Percentiles rank a stretch among this genome's conserved stretches.
These are phyloP conservation scores for Cathartes aura DNA, from an alignment of 2,113 vertebrate genomes.

Conservation along the genomic window DNA sequence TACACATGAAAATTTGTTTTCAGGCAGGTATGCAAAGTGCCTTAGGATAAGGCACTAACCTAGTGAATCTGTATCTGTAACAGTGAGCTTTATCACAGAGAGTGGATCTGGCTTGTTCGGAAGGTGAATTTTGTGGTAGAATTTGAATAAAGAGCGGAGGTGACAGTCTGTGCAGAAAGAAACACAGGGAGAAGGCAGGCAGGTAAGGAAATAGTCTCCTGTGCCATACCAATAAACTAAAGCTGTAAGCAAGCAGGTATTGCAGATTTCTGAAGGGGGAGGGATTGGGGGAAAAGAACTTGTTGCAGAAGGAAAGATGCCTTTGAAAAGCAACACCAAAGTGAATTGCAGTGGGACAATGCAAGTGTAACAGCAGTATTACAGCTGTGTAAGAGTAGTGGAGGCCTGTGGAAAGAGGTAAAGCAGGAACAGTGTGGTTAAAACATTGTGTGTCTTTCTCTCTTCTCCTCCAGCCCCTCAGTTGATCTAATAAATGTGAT, in stretches of 20 bases:
- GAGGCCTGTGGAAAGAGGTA: not conserved
- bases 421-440: not conserved
- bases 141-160: not conserved
- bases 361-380: not conserved
- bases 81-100: not conserved
- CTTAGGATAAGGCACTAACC: not conserved
- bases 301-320: not conserved
- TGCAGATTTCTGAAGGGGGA: not conserved
- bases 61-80: not conserved
- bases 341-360: fast-evolving
- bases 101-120: not conserved
- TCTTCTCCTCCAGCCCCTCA: not conserved
- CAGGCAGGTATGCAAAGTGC: not conserved
- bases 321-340: not conserved
- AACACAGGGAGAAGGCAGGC: not conserved
- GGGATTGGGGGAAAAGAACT: not conserved
- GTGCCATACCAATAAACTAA: not conserved
- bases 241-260: not conserved
- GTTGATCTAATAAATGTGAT: not conserved
- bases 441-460: not conserved
- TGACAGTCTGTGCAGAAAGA: not conserved
- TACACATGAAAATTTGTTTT: not conserved
- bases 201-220: not conserved
- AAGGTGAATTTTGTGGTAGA: not conserved
- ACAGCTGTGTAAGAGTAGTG: not conserved